Conservation (phyloP, 2,113 vertebrate genomes). For the Psittacula cyanocephala region DNA sequence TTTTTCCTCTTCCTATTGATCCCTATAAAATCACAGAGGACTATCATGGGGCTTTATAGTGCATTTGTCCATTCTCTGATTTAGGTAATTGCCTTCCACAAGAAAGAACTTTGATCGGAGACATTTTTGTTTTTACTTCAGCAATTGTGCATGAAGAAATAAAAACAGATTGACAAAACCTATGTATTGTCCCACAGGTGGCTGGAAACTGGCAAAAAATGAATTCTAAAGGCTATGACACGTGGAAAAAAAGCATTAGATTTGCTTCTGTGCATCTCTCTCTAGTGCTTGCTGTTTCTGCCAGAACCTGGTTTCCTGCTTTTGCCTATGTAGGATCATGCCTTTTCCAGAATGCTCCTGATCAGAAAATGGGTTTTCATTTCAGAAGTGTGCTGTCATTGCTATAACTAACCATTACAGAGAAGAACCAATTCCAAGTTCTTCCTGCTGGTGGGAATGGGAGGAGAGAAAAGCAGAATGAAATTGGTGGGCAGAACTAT, state of each 20-base stretch:
- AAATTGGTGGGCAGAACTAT: background rate
- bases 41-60: background rate
- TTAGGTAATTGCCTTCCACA: background rate
- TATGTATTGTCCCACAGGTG: background rate
- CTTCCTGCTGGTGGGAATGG: background rate
- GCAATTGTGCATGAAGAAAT: background rate
- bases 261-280: background rate
- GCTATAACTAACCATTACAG: background rate
- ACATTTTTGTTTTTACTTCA: background rate
- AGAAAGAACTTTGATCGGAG: background rate
- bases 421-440: background rate
- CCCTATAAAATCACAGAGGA: background rate
- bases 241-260: fast-evolving
- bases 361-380: background rate
- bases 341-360: background rate
- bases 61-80: background rate
- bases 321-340: background rate
- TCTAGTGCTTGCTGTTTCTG: background rate
- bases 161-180: background rate
- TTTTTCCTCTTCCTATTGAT: background rate
- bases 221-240: background rate
- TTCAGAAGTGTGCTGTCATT: background rate
- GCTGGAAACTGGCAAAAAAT: background rate
- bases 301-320: background rate
- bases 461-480: background rate